Evolutionary conservation across 2,113 vertebrate genomes (phyloP).

Genomic region (Galeopterus variegatus): DNA sequence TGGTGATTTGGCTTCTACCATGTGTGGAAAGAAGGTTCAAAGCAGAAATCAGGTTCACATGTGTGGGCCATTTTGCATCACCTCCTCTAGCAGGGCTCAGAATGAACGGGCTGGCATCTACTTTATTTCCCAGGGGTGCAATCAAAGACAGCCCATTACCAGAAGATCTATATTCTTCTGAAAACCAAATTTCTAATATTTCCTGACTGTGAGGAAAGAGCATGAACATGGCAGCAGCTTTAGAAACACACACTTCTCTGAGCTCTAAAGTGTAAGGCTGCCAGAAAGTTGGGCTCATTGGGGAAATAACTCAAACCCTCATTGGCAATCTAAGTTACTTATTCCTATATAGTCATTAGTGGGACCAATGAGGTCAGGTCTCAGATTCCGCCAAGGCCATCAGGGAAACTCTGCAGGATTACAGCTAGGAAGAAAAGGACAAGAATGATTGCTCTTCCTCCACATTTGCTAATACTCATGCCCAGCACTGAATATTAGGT

Average conservation of each 20-base stretch:
- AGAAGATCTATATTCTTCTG: not conserved
- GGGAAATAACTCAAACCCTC: constrained; percentile 40
- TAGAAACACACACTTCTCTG: not conserved
- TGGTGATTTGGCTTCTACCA: not conserved
- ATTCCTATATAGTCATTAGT: constrained; percentile 24
- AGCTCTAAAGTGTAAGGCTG: not conserved
- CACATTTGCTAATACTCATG: not conserved
- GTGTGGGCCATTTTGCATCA: not conserved
- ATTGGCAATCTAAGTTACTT: constrained; percentile 60
- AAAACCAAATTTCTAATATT: constrained; percentile 51
- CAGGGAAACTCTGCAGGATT: not conserved
- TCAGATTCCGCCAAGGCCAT: not conserved
- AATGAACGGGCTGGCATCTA: not conserved
- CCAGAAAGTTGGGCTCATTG: not conserved
- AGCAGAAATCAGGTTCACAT: not conserved
- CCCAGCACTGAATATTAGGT: not conserved
- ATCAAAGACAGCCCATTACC: not conserved
- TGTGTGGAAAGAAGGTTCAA: not conserved
- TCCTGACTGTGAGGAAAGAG: not conserved
- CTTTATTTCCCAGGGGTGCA: not conserved
- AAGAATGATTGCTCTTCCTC: not conserved
- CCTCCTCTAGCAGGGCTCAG: not conserved
- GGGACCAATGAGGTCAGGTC: constrained; percentile 37
- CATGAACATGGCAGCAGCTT: not conserved
- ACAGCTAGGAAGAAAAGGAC: not conserved